These are phyloP conservation scores for mouse (Mus musculus) DNA, from an alignment of 2,113 vertebrate species.

Conservation along the genomic window DNA sequence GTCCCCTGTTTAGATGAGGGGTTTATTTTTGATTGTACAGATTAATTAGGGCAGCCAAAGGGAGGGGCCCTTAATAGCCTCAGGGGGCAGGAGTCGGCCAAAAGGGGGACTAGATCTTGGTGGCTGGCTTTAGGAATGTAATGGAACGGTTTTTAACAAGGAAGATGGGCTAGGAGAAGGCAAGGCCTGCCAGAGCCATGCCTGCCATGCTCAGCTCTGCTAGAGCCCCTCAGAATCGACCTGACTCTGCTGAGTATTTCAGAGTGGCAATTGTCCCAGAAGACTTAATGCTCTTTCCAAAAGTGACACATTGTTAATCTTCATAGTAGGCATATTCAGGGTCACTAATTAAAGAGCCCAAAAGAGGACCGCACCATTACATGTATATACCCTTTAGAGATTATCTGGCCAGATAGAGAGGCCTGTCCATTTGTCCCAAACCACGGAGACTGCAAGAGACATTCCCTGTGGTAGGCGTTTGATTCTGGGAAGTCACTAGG, in stretches of 20 bases:
- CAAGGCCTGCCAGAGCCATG: background rate
- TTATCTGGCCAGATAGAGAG: background rate
- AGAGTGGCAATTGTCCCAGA: background rate
- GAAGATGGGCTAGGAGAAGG: background rate
- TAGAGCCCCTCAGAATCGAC: background rate
- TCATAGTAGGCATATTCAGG: background rate
- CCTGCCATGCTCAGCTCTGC: background rate
- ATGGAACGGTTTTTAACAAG: background rate
- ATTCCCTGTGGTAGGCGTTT: background rate
- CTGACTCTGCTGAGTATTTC: background rate
- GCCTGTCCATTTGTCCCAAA: background rate
- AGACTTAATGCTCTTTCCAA: background rate
- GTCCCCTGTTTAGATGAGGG: background rate
- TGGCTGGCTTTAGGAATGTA: background rate
- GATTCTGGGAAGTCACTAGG: background rate
- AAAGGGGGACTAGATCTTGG: background rate
- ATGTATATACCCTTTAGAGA: background rate
- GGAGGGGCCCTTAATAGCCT: background rate
- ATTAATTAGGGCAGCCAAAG: background rate
- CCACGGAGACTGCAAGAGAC: background rate
- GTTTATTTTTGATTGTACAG: background rate
- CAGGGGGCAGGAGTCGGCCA: background rate
- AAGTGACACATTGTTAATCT: background rate
- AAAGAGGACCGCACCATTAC: background rate
- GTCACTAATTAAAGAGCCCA: background rate